A percentile compares a stretch with the other conserved stretches of the same genome.
These are phyloP conservation scores for Zophobas atratus DNA, from an alignment of 1,140 invertebrate species.

Conservation along the genomic window DNA sequence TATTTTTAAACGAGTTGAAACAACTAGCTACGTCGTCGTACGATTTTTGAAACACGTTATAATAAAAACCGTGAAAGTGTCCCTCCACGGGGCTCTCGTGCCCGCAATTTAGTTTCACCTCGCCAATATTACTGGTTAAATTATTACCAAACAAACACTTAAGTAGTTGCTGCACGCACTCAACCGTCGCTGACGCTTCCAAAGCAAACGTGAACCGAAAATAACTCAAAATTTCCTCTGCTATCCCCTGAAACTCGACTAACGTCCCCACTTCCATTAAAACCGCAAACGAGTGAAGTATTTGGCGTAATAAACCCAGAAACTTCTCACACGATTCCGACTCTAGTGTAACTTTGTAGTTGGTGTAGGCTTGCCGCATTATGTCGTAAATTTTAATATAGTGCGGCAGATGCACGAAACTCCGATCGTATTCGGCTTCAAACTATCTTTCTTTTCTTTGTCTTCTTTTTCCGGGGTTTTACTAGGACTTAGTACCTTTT, in stretches of 20 bases:
- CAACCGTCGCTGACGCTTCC: constrained; percentile 80
- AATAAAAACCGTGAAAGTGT: constrained; percentile 61
- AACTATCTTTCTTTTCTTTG: constrained; percentile 66
- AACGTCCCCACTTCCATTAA: constrained; percentile 84
- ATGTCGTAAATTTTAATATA: constrained; percentile 86
- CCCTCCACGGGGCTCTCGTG: background rate
- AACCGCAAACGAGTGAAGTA: constrained; percentile 79
- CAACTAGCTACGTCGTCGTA: constrained; percentile 60
- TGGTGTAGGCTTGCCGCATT: constrained; percentile 81
- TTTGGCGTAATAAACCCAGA: constrained; percentile 77
- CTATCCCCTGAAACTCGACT: constrained; percentile 80
- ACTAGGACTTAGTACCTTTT: constrained; percentile 48
- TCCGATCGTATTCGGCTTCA: constrained; percentile 70
- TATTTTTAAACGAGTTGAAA: constrained; percentile 61
- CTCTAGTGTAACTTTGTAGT: constrained; percentile 87
- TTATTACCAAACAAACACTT: constrained; percentile 90
- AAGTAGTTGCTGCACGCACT: constrained; percentile 86
- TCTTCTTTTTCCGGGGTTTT: constrained; percentile 58
- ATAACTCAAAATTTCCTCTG: constrained; percentile 87
- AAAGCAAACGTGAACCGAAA: constrained; percentile 81
- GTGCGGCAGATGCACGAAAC: constrained; percentile 78
- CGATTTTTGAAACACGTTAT: constrained; percentile 63
- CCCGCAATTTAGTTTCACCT: constrained; percentile 39
- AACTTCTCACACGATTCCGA: constrained; percentile 82
- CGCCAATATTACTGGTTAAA: constrained; percentile 73